phyloP scores from a whole-genome alignment of 1,140 invertebrate species.

The Drosophila littoralis region DNA sequence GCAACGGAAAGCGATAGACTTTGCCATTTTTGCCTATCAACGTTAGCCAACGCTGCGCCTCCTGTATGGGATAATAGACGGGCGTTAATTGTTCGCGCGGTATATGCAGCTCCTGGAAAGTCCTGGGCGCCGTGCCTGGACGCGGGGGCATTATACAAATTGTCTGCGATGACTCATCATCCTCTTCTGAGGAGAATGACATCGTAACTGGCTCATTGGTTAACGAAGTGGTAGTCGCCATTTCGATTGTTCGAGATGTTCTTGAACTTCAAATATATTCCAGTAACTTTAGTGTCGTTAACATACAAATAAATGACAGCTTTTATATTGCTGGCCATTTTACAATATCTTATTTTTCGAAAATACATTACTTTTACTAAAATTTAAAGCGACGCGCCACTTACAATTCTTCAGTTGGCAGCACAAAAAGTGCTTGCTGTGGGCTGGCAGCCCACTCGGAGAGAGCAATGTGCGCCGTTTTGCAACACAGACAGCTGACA shows the following conservation, averaged over 20 bases:
- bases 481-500: slow-evolving; percentile 23
- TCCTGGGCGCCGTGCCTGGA: slow-evolving; percentile 61
- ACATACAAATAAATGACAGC: slow-evolving; percentile 20
- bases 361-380: background rate
- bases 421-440: background rate
- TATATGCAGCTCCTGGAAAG: slow-evolving; percentile 62
- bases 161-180: background rate
- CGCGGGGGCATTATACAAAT: slow-evolving; percentile 70
- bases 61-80: slow-evolving; percentile 63
- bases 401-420: background rate
- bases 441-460: background rate
- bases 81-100: slow-evolving; percentile 58
- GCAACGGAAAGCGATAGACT: slow-evolving; percentile 70
- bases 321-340: background rate
- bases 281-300: slow-evolving; percentile 22
- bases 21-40: slow-evolving; percentile 59
- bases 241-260: slow-evolving; percentile 11
- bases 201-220: background rate
- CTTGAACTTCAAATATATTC: slow-evolving; percentile 5
- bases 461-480: slow-evolving; percentile 1
- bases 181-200: background rate
- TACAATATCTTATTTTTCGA: background rate
- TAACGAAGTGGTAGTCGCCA: background rate
- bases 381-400: slow-evolving; percentile 22
- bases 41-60: slow-evolving; percentile 77